These are phyloP conservation scores for Sepioteuthis lessoniana DNA, from an alignment of 2,888 invertebrate species.

Conservation along the genomic window DNA sequence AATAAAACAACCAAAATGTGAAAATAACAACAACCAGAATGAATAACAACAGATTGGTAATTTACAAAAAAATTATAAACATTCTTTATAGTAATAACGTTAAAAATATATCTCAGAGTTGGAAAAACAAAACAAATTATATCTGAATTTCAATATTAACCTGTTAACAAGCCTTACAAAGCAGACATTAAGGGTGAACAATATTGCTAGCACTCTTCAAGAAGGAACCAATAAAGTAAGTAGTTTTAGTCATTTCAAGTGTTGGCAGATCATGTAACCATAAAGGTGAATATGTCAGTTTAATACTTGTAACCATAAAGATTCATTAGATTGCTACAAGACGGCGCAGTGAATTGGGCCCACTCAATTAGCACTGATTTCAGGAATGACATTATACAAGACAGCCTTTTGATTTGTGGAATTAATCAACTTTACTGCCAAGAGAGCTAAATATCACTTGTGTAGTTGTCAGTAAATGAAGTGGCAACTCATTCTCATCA, in stretches of 20 bases:
- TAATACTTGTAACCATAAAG: neutral
- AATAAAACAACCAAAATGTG: no score
- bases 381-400: neutral
- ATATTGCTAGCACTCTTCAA: neutral
- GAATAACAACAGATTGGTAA: no score
- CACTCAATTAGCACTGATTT: constrained; percentile 23
- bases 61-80: no score
- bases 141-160: neutral
- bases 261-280: constrained; percentile 9
- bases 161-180: neutral
- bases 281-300: constrained; percentile 33
- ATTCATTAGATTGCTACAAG: neutral
- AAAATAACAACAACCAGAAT: no score
- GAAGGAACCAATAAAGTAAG: constrained; percentile 8
- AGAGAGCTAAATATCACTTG: constrained; percentile 18
- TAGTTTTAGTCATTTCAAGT: neutral
- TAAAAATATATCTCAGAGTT: no score
- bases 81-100: no score
- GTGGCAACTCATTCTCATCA: neutral
- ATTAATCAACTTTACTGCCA: constrained; percentile 23
- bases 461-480: neutral
- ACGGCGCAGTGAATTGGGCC: neutral
- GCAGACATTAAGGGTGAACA: neutral
- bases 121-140: neutral
- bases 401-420: constrained; percentile 23